Conservation (phyloP, 2,797 vertebrate species). For the Dipus sagitta region DNA sequence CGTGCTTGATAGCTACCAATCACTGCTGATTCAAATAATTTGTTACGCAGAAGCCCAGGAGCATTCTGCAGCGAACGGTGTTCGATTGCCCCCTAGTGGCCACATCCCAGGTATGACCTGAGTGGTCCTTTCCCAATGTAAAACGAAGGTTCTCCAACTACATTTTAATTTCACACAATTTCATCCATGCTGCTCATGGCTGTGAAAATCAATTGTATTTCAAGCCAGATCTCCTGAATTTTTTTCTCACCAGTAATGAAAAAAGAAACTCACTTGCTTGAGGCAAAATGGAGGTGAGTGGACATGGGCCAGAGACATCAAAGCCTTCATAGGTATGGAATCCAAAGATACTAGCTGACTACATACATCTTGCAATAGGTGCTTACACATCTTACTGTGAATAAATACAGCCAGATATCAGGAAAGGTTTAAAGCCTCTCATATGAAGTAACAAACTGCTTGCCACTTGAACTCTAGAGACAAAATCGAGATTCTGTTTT, state of each 20-base stretch:
- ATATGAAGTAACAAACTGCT: neutral
- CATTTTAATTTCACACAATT: conserved; percentile 56
- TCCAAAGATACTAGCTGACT: neutral
- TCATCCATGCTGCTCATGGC: neutral
- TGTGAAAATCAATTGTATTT: conserved; percentile 42
- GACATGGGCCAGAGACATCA: neutral
- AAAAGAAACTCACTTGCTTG: neutral
- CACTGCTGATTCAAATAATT: neutral
- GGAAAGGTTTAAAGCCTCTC: neutral
- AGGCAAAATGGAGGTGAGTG: neutral
- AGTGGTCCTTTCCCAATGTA: fast-evolving
- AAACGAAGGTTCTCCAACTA: neutral
- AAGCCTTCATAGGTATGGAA: neutral
- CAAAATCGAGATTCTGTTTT: neutral
- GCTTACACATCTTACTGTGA: neutral
- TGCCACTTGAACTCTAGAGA: conserved; percentile 2
- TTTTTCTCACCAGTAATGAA: neutral
- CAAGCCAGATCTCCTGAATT: neutral
- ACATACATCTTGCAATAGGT: neutral
- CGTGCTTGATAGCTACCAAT: neutral
- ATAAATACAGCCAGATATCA: neutral
- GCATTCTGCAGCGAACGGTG: conserved; percentile 21
- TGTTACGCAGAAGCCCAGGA: neutral
- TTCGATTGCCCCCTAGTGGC: conserved; percentile 85
- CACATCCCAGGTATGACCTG: fast-evolving